phyloP scores from a whole-genome alignment of 2,888 invertebrate genomes.

The Lymantria monacha region DNA sequence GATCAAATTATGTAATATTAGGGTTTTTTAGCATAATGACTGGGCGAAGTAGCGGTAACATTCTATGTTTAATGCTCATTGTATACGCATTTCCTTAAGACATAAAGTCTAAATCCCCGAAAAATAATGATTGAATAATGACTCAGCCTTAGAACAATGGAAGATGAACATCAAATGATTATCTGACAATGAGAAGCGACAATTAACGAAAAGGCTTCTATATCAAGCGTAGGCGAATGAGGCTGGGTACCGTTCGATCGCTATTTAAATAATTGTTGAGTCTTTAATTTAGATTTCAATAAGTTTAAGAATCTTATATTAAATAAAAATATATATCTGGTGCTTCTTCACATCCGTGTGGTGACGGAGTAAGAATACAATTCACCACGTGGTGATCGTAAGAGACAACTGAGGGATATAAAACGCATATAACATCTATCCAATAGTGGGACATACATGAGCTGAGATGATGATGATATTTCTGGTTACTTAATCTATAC shows the following conservation, averaged over 20 bases:
- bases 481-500: too few species aligned
- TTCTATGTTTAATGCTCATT: conserved; percentile 33
- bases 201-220: conserved; percentile 38
- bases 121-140: conserved; percentile 25
- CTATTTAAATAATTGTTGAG: conserved; percentile 15
- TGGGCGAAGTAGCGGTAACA: conserved; percentile 44
- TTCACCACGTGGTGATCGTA: too few species aligned
- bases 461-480: too few species aligned
- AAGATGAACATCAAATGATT: conserved; percentile 36
- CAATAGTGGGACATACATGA: too few species aligned
- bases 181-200: conserved; percentile 47
- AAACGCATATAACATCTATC: too few species aligned
- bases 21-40: conserved; percentile 42
- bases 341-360: too few species aligned
- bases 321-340: too few species aligned
- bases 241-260: conserved; percentile 36
- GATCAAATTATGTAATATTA: conserved; percentile 51
- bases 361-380: too few species aligned
- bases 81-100: conserved; percentile 31
- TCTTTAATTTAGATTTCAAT: conserved; percentile 10
- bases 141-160: conserved; percentile 41
- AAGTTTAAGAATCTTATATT: conserved; percentile 10
- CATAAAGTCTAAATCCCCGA: conserved; percentile 34
- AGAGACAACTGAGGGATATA: too few species aligned
- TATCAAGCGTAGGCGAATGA: conserved; percentile 40